These are phyloP conservation scores for Tragelaphus imberbis DNA, from an alignment of 2,113 vertebrate species.

Conservation along the genomic window DNA sequence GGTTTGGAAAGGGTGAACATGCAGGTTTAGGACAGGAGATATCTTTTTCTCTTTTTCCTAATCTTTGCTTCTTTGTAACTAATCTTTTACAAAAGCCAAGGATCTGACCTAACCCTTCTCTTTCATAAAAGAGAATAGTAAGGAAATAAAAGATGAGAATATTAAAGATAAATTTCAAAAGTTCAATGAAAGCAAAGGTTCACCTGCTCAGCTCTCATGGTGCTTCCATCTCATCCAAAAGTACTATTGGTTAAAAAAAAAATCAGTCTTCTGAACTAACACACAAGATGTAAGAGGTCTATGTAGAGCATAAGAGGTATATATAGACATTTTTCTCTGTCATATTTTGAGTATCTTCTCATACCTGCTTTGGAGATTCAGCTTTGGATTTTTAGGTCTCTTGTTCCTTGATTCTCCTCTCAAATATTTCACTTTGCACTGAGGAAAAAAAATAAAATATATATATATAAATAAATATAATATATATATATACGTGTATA, in stretches of 20 bases:
- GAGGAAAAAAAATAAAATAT: not conserved
- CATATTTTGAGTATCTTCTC: not conserved
- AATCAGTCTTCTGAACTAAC: not conserved
- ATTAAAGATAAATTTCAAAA: not conserved
- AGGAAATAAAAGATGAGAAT: not conserved
- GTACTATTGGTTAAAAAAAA: not conserved
- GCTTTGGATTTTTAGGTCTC: not conserved
- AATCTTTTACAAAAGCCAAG: not conserved
- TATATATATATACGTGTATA: not conserved
- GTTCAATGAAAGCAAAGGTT: not conserved
- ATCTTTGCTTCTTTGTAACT: not conserved
- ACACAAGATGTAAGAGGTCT: not conserved
- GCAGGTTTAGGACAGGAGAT: not conserved
- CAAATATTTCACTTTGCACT: not conserved
- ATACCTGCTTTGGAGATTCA: not conserved
- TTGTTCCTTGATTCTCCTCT: not conserved
- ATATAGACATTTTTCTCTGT: not conserved
- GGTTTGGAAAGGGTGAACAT: not conserved
- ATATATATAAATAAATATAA: no score
- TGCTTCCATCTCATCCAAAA: not conserved
- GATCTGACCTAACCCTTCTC: not conserved
- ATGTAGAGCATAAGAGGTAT: not conserved
- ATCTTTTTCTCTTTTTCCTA: not conserved
- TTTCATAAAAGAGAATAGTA: not conserved
- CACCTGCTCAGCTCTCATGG: not conserved